These are phyloP conservation scores for Accipiter cooperii DNA, from an alignment of 2,113 vertebrate species.

Conservation along the genomic window DNA sequence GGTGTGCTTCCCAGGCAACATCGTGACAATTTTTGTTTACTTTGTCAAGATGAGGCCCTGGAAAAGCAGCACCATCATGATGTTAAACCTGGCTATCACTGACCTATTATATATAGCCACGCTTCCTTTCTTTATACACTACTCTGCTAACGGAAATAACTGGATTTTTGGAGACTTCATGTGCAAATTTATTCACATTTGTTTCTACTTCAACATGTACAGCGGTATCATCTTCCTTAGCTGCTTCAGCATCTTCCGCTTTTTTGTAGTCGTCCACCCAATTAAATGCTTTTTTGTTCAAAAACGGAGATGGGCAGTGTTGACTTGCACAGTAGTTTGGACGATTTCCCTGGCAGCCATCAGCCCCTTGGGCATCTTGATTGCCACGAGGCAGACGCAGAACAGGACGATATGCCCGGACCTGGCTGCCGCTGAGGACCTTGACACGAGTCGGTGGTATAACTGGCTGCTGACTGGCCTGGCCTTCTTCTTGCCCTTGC, in stretches of 20 bases:
- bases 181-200: constrained; percentile 83
- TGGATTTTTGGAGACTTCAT: constrained; percentile 88
- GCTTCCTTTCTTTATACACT: constrained; percentile 84
- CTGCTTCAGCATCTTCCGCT: constrained; percentile 86
- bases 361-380: constrained; percentile 56
- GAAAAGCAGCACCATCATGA: constrained; percentile 86
- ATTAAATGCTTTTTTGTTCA: constrained; percentile 37
- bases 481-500: constrained; percentile 72
- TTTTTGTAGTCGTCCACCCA: constrained; percentile 72
- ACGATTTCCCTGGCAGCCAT: constrained; percentile 30
- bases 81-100: constrained; percentile 84
- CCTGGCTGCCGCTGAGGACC: constrained; percentile 44
- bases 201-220: constrained; percentile 90
- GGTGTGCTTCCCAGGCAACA: constrained; percentile 62
- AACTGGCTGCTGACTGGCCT: constrained; percentile 61
- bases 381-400: not conserved
- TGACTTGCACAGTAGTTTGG: constrained; percentile 45
- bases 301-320: constrained; percentile 54
- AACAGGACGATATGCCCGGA: constrained; percentile 60
- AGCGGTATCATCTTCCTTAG: constrained; percentile 88
- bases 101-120: constrained; percentile 84
- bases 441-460: constrained; percentile 30
- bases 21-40: constrained; percentile 54
- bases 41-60: constrained; percentile 70
- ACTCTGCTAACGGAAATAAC: constrained; percentile 73